These are phyloP conservation scores for Zeus faber DNA, from an alignment of 2,113 vertebrate genomes.

Conservation along the genomic window DNA sequence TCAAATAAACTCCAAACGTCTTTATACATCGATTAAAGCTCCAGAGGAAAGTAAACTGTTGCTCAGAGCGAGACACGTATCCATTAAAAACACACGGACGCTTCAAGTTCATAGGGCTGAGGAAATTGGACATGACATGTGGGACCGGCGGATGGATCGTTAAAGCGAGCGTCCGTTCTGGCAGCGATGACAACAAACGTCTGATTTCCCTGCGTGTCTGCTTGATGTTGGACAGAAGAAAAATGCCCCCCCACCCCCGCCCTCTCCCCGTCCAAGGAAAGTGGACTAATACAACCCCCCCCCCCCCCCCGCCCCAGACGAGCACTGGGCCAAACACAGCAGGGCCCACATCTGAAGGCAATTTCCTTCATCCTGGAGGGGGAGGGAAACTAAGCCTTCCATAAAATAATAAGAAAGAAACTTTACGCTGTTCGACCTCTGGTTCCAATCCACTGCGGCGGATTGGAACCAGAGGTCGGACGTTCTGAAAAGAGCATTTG, in stretches of 20 bases:
- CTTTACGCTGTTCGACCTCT: constrained; percentile 54
- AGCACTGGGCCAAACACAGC: constrained; percentile 48
- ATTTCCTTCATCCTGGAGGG: constrained; percentile 65
- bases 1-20: constrained; percentile 22
- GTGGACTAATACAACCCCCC: constrained; percentile 55
- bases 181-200: constrained; percentile 45
- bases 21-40: background rate
- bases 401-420: constrained; percentile 61
- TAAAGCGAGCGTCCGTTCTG: constrained; percentile 38
- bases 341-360: constrained; percentile 68
- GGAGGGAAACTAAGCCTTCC: constrained; percentile 39
- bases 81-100: constrained; percentile 14
- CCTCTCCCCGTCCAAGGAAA: too few relatives aligned
- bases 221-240: constrained; percentile 54
- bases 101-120: constrained; percentile 17
- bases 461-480: constrained; percentile 21
- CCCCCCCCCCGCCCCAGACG: constrained; percentile 49
- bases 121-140: constrained; percentile 52
- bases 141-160: constrained; percentile 42
- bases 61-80: too few relatives aligned
- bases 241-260: too few relatives aligned
- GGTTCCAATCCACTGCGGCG: constrained; percentile 50
- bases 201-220: constrained; percentile 57
- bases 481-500: too few relatives aligned
- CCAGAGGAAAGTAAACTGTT: too few relatives aligned